Evolutionary conservation across 2,888 invertebrate genomes (phyloP), one percentile per base, ranked within the genome.

Genomic region (Marronus borbonicus): DNA sequence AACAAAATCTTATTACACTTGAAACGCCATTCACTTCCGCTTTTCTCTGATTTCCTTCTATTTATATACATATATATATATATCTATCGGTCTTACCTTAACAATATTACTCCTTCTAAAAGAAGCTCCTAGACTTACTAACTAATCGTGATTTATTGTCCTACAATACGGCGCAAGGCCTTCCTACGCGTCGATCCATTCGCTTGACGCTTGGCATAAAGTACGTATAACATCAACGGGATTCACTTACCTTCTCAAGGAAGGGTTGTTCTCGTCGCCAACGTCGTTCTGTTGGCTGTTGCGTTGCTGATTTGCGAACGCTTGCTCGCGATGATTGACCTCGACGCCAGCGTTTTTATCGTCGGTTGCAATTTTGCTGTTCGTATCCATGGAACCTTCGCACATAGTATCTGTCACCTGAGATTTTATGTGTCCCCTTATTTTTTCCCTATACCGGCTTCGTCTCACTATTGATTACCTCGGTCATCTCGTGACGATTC

Each of bases 341-440:
- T 72, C 60, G 58, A 39, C 75, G 55, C 58, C 39, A 69, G 52
- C 58, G 44, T 17, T 17, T 17, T 52, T 17, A 52, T 52, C 75
- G 62, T 77, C 39, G 20, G 77, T 75, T 58, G 70, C 76, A 44
- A 77, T 75, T 76, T 77, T 77, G 66, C 66, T 77, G 75, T 60
- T 72, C 72, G 68, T 74, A 72, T 79, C 79, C 79, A 79, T 79
- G 72, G 77, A 68, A 60, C 79, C 79, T 77, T 79, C 79, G 75
- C 77, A 79, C 79, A 79, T 79, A 66, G 55, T 79, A 72, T 68
- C 76, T 68, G 72, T 72, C 72, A 72, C 72, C 58, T 58, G 60
- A 72, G 72, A 72, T 72, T 70, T 70, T 36, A 72, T 60, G 72
- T 39, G 72, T 72, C 39, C 44, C 39, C 60, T 20, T 69, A 52